Percentiles rank a stretch among this genome's conserved stretches.
Evolutionary conservation across 2,888 invertebrate species (phyloP).

Genomic region (Tillus elongatus): DNA sequence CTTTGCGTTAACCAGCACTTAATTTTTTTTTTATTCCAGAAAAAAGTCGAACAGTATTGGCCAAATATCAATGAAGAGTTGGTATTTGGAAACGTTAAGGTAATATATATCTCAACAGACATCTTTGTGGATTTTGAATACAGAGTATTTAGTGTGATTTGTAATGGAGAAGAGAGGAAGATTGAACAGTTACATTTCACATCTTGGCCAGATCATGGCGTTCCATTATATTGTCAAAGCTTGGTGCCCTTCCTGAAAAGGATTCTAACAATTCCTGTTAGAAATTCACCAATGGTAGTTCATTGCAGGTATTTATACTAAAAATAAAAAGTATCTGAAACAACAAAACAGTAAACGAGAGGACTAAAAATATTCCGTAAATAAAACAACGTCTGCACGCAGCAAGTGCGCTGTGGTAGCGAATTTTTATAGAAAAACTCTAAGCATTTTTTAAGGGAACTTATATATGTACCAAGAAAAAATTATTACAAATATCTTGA

Average conservation of each 20-base stretch:
- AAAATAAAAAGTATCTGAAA: too few relatives aligned
- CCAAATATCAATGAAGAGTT: slow-evolving; percentile 39
- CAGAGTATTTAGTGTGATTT: slow-evolving; percentile 31
- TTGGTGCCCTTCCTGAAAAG: slow-evolving; percentile 37
- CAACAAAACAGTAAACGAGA: too few relatives aligned
- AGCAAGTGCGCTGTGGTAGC: too few relatives aligned
- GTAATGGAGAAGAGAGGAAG: slow-evolving; percentile 33
- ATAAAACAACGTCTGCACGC: too few relatives aligned
- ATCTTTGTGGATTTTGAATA: slow-evolving; percentile 38
- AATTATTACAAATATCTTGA: too few relatives aligned
- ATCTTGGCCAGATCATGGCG: slow-evolving; percentile 47
- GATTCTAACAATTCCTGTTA: slow-evolving; percentile 35
- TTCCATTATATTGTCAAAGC: slow-evolving; percentile 37
- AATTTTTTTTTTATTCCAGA: slow-evolving; percentile 30
- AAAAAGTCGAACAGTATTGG: slow-evolving; percentile 47
- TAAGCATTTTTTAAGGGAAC: too few relatives aligned
- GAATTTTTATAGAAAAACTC: too few relatives aligned
- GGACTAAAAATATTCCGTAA: too few relatives aligned
- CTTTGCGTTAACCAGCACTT: slow-evolving; percentile 3
- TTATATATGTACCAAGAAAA: too few relatives aligned
- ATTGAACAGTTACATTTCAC: slow-evolving; percentile 45
- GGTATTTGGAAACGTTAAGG: slow-evolving; percentile 33
- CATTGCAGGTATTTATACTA: slow-evolving; percentile 42
- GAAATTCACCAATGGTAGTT: slow-evolving; percentile 41
- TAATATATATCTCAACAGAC: slow-evolving; percentile 31